A percentile compares a stretch with the other conserved stretches of the same genome.
These are phyloP conservation scores for Trachelus stipa DNA, from an alignment of 2,888 invertebrate species.

Conservation along the genomic window DNA sequence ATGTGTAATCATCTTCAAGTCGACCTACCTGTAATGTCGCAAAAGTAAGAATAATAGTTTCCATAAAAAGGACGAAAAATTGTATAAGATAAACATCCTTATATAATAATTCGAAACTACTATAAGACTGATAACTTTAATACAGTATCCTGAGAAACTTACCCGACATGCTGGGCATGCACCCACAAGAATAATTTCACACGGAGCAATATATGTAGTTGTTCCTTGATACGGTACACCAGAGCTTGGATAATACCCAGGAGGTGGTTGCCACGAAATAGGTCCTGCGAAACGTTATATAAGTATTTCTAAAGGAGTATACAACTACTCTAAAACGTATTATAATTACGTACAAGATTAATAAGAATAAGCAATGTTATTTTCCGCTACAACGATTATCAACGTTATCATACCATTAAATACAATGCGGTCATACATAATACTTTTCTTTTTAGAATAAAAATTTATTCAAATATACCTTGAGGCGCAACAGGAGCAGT, in stretches of 20 bases:
- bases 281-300: constrained; percentile 28
- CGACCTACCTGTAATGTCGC: constrained; percentile 75
- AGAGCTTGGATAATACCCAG: constrained; percentile 70
- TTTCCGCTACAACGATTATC: background rate
- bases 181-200: constrained; percentile 85
- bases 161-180: constrained; percentile 90
- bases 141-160: constrained; percentile 39
- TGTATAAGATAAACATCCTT: background rate
- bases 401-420: background rate
- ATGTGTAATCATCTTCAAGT: constrained; percentile 88
- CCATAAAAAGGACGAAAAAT: background rate
- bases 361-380: background rate
- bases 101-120: background rate
- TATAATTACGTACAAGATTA: background rate
- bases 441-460: background rate
- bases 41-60: background rate
- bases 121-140: background rate
- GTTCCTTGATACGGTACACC: constrained; percentile 56
- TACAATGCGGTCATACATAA: background rate
- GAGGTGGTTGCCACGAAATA: constrained; percentile 69
- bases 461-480: constrained; percentile 29
- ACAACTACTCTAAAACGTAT: background rate
- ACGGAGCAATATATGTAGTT: constrained; percentile 74
- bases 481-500: constrained; percentile 28
- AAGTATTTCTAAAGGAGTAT: background rate